phyloP scores from a whole-genome alignment of 2,797 vertebrate species.

The Echeneis naucrates region DNA sequence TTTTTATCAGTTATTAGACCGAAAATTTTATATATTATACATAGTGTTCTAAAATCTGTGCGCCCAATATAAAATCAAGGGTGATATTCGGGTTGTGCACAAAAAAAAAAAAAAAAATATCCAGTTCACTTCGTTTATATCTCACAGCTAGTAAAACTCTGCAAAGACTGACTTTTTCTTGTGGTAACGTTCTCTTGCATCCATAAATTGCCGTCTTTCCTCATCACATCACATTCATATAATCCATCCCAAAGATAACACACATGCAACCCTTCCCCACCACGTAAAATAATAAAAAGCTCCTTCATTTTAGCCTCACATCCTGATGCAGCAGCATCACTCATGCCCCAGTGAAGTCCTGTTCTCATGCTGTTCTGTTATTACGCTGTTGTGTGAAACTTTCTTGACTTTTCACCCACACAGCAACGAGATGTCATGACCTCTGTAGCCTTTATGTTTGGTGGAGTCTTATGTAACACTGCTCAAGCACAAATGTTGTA shows the following conservation, averaged over 20 bases:
- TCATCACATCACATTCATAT: background rate
- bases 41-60: no score
- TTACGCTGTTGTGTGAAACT: background rate
- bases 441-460: background rate
- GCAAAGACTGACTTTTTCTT: no score
- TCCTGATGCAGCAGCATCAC: background rate
- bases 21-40: no score
- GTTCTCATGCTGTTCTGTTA: background rate
- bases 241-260: background rate
- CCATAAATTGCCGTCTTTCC: constrained; percentile 2
- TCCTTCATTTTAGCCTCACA: background rate
- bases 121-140: no score
- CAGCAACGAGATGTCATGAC: background rate
- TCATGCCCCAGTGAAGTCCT: background rate
- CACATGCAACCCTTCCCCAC: background rate
- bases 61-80: no score
- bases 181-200: background rate
- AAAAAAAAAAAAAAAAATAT: no score
- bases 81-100: no score
- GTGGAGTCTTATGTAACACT: constrained; percentile 23
- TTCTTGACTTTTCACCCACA: constrained; percentile 16
- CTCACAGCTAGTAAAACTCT: no score
- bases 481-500: background rate
- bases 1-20: no score
- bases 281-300: background rate